phyloP scores from a whole-genome alignment of 2,888 invertebrate species.

The Lasioglossum leucozonium region DNA sequence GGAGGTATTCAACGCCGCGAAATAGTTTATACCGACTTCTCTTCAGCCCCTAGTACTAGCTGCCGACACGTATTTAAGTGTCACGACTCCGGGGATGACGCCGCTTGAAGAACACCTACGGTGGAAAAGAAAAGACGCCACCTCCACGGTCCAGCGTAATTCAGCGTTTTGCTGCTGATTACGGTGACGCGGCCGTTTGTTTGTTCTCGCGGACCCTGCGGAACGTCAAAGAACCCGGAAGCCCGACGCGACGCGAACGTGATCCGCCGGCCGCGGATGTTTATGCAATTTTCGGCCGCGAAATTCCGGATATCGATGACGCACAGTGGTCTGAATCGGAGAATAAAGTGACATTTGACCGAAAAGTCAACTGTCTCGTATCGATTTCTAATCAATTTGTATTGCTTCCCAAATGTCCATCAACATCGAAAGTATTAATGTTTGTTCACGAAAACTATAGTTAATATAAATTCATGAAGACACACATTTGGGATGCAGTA shows the following conservation, averaged over 20 bases:
- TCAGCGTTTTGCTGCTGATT: conserved; percentile 34
- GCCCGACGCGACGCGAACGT: neutral
- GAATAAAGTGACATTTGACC: no score
- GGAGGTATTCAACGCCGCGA: conserved; percentile 73
- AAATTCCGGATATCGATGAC: no score
- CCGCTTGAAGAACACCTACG: conserved; percentile 8
- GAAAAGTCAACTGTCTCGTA: no score
- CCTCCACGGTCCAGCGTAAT: conserved; percentile 10
- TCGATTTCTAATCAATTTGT: no score
- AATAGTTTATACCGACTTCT: conserved; percentile 73
- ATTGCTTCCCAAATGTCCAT: no score
- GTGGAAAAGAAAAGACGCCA: conserved; percentile 20
- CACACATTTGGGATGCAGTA: no score
- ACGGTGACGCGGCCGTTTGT: conserved; percentile 12
- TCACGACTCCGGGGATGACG: conserved; percentile 43
- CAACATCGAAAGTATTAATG: no score
- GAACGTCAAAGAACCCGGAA: neutral
- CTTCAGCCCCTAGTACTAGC: conserved; percentile 51
- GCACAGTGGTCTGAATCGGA: no score
- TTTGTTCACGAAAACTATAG: no score
- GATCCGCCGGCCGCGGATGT: neutral
- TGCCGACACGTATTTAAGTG: conserved; percentile 72
- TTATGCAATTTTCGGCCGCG: neutral
- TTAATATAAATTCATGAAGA: no score
- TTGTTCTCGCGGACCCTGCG: neutral